phyloP scores from a whole-genome alignment of 1,140 invertebrate genomes.

The Drosophila equinoxialis region DNA sequence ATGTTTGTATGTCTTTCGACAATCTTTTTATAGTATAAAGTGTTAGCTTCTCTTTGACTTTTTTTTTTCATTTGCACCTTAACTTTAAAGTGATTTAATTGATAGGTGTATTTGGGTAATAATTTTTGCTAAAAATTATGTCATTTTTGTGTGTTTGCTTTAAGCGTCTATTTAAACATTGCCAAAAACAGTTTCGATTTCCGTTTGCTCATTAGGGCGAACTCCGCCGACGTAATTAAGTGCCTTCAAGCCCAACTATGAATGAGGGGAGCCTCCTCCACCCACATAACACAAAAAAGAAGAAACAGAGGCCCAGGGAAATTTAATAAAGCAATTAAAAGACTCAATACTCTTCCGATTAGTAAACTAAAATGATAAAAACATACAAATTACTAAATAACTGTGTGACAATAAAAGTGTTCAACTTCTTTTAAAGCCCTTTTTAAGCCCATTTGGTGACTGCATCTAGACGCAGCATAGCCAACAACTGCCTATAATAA shows the following conservation, averaged over 20 bases:
- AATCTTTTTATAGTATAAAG: conserved; percentile 38
- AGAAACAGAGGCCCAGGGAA: neutral
- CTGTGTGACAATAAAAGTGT: too few relatives aligned
- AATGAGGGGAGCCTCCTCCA: neutral
- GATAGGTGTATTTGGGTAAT: neutral
- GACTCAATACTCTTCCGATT: neutral
- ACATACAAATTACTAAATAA: too few relatives aligned
- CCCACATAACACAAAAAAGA: neutral
- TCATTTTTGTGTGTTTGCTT: conserved; percentile 45
- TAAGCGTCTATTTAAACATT: conserved; percentile 57
- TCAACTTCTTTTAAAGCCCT: too few relatives aligned
- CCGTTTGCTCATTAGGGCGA: conserved; percentile 61
- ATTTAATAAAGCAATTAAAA: neutral
- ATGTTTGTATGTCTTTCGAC: conserved; percentile 21
- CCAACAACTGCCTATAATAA: too few relatives aligned
- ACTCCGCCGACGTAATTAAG: conserved; percentile 54
- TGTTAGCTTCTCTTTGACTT: conserved; percentile 30
- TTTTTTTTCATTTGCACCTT: conserved; percentile 33
- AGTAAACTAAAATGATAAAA: neutral
- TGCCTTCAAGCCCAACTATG: conserved; percentile 34
- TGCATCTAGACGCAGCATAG: too few relatives aligned
- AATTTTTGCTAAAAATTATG: conserved; percentile 51
- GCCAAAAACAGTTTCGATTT: conserved; percentile 66
- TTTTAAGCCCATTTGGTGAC: too few relatives aligned
- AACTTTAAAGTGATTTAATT: conserved; percentile 38